Base-by-base conservation (phyloP, 2,113 vertebrate species). In the Sclerurus mexicanus region DNA sequence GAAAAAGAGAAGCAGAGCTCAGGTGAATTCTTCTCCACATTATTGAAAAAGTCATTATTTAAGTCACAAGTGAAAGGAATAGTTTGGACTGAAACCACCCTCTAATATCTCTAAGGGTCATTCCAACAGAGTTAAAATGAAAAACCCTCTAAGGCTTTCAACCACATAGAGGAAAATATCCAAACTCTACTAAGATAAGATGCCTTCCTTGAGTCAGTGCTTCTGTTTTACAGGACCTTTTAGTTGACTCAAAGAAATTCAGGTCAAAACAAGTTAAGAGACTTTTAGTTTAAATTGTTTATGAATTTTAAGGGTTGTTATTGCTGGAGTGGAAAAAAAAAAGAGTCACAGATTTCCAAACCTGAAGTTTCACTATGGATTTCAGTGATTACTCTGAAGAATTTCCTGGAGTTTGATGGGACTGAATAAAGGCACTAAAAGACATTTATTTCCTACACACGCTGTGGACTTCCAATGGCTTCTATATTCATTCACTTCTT, bases 351-450 rank as follows among this genome's bases (percentile, higher is more conserved):
- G 8, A 52, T 28, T 69, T 28, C 35, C 74, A 72, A 35, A 6
- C 17, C 16, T 25, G 9, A 33, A 60, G 55, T 46, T 74, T 87
- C 25, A 31, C 15, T 25, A 4, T 5, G 22, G 16, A 72, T 67
- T 91, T 89, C 69, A 47, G 1, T 6, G 16, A 24, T 10, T 12
- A 5, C 24, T 56, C 42, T 31, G 7, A 84, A 85, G 25, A 30
- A 39, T 14, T 74, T 71, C 42, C 40, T 39, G 22, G 25, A 47
- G 4, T 73, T 66, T 40, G 4, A 44, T 14, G 15, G 31, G 19
- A 40, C 28, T 53, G 6, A 39, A 19, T 1, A 71, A 1, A n/a
- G 0, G 0, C 6, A 56, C n/a, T 1, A 63, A 55, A 21, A 14
- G 1, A 27, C 28, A 7, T 5, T 7, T 75, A 39, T 21, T 69